These are phyloP conservation scores for Collichthys lucidus DNA, from an alignment of 2,113 vertebrate genomes.

Conservation along the genomic window DNA sequence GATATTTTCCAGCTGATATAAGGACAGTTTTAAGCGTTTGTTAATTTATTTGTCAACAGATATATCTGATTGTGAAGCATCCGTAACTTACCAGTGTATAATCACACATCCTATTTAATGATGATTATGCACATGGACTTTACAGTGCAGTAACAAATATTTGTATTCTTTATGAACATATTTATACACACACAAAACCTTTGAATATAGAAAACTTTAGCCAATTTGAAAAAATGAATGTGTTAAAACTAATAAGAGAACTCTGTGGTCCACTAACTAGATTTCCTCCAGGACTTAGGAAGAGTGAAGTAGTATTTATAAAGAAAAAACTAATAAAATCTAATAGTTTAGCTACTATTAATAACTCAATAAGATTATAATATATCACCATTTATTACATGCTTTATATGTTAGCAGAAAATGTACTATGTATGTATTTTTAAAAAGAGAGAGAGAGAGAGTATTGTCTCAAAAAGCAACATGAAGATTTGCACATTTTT, in stretches of 20 bases:
- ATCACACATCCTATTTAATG: not conserved
- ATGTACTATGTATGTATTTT: not conserved
- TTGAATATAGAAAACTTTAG: not conserved
- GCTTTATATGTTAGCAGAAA: not conserved
- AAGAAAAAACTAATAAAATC: not conserved
- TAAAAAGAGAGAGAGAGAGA: not conserved
- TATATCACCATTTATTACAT: not conserved
- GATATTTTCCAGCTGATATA: not conserved
- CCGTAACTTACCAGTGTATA: not conserved
- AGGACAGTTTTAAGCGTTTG: not conserved
- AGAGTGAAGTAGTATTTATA: not conserved
- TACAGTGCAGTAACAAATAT: no score
- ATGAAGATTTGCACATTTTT: not conserved
- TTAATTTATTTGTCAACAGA: not conserved
- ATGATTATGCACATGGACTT: not conserved
- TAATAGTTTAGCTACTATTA: not conserved
- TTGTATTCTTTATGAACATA: not conserved
- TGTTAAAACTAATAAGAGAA: not conserved
- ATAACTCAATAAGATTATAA: not conserved
- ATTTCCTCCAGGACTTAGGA: not conserved
- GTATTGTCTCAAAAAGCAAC: conserved; percentile 12
- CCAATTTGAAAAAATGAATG: not conserved
- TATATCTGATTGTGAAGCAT: not conserved
- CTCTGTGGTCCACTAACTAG: not conserved
- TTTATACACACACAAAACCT: not conserved